Conservation (phyloP, 1,140 invertebrate genomes). For the Euwallacea similis region DNA sequence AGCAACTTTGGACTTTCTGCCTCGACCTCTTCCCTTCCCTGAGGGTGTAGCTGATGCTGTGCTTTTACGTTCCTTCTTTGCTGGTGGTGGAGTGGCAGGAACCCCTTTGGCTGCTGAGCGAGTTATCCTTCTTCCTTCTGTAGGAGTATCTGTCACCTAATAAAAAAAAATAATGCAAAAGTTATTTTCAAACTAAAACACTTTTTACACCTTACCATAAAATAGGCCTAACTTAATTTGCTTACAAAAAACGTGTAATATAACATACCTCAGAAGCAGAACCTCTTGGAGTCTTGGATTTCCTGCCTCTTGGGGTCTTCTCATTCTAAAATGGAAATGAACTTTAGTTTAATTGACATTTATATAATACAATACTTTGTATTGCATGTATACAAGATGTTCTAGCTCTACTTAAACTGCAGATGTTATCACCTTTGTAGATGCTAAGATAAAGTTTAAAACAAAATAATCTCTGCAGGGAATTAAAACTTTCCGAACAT, state of each 20-base stretch:
- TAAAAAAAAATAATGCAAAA: slow-evolving; percentile 22
- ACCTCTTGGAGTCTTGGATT: slow-evolving; percentile 47
- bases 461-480: too few relatives aligned
- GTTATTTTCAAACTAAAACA: neutral
- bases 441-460: too few relatives aligned
- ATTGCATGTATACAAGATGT: too few relatives aligned
- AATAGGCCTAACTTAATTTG: neutral
- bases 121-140: slow-evolving; percentile 54
- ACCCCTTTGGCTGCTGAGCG: slow-evolving; percentile 54
- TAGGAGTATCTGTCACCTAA: slow-evolving; percentile 48
- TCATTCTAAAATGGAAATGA: slow-evolving; percentile 45
- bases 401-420: too few relatives aligned
- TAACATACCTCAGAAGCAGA: slow-evolving; percentile 40
- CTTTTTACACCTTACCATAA: neutral
- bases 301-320: slow-evolving; percentile 47
- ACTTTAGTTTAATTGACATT: too few relatives aligned
- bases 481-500: too few relatives aligned
- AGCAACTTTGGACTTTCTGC: slow-evolving; percentile 19
- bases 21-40: slow-evolving; percentile 36
- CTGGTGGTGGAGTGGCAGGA: slow-evolving; percentile 52
- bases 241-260: neutral
- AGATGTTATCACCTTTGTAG: too few relatives aligned
- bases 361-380: too few relatives aligned
- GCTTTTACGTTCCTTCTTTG: slow-evolving; percentile 54
- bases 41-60: slow-evolving; percentile 18